Conservation (phyloP, 2,888 invertebrate genomes). For the Pycnomerus fuliginosus region DNA sequence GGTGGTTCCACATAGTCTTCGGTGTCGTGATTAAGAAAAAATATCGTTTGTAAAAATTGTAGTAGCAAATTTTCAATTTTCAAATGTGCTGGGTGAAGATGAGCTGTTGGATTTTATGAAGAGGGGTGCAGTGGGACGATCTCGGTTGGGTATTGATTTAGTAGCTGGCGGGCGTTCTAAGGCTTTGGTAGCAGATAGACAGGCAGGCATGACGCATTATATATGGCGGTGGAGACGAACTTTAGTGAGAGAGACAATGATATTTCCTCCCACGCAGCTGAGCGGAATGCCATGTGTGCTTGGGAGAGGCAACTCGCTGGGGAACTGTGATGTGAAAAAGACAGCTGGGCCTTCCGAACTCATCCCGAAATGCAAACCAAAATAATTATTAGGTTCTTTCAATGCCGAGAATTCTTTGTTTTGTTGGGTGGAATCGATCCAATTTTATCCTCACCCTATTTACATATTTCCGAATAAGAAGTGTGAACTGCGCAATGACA, state of each 20-base stretch:
- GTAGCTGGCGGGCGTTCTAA: constrained; percentile 54
- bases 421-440: too few species aligned
- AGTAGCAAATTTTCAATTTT: constrained; percentile 41
- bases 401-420: too few species aligned
- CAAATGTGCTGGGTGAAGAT: constrained; percentile 42
- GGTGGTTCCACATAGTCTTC: too few species aligned
- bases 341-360: constrained; percentile 48
- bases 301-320: constrained; percentile 21
- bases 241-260: constrained; percentile 36
- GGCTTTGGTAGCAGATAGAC: constrained; percentile 53
- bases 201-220: constrained; percentile 55
- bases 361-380: constrained; percentile 34
- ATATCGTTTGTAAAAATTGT: constrained; percentile 5
- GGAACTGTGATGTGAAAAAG: constrained; percentile 51
- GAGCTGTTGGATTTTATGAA: constrained; percentile 38
- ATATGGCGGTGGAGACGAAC: constrained; percentile 55
- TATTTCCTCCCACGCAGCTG: constrained; percentile 32
- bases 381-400: constrained; percentile 36
- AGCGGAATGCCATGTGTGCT: constrained; percentile 38
- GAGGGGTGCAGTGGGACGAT: constrained; percentile 36
- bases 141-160: constrained; percentile 52
- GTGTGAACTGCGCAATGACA: too few species aligned
- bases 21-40: too few species aligned
- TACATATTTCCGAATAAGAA: too few species aligned
- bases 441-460: too few species aligned